Percentiles rank a stretch among this genome's conserved stretches.
These are phyloP conservation scores for Notarius lentiginosus DNA, from an alignment of 2,113 vertebrate species.

Conservation along the genomic window DNA sequence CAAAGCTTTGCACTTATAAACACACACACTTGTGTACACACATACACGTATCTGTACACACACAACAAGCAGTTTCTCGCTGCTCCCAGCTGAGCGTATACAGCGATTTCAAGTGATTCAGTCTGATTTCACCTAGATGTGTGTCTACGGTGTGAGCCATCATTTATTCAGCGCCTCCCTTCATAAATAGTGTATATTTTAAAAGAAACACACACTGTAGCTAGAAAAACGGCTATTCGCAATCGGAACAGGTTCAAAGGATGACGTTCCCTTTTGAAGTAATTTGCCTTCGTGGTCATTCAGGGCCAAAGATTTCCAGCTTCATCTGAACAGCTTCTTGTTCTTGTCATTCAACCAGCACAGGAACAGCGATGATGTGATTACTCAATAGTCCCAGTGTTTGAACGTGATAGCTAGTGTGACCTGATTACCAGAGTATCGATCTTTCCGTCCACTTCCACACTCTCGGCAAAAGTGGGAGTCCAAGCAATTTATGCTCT, in stretches of 20 bases:
- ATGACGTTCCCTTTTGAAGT: background rate
- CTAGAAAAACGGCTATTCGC: conserved; percentile 56
- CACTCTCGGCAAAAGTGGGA: conserved; percentile 11
- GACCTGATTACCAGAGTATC: conserved; percentile 67
- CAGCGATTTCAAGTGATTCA: conserved; percentile 61
- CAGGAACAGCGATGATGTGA: conserved; percentile 58
- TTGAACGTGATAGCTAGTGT: conserved; percentile 57
- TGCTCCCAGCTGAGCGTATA: conserved; percentile 61
- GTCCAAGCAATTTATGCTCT: conserved; percentile 29
- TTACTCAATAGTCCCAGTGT: conserved; percentile 60
- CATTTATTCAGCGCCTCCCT: conserved; percentile 73
- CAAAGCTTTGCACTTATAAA: conserved; percentile 73
- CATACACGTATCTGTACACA: conserved; percentile 54
- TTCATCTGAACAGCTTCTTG: background rate
- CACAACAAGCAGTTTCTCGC: conserved; percentile 58
- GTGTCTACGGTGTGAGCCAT: conserved; percentile 71
- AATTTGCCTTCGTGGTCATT: background rate
- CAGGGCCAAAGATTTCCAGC: background rate
- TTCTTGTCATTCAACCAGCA: background rate
- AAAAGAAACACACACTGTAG: conserved; percentile 58
- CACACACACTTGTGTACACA: conserved; percentile 28
- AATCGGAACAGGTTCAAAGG: background rate
- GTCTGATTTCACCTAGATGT: conserved; percentile 72
- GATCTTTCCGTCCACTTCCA: conserved; percentile 51
- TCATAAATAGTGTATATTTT: conserved; percentile 75